These are phyloP conservation scores for Hippoglossus stenolepis DNA, from an alignment of 2,113 vertebrate species.

Conservation along the genomic window DNA sequence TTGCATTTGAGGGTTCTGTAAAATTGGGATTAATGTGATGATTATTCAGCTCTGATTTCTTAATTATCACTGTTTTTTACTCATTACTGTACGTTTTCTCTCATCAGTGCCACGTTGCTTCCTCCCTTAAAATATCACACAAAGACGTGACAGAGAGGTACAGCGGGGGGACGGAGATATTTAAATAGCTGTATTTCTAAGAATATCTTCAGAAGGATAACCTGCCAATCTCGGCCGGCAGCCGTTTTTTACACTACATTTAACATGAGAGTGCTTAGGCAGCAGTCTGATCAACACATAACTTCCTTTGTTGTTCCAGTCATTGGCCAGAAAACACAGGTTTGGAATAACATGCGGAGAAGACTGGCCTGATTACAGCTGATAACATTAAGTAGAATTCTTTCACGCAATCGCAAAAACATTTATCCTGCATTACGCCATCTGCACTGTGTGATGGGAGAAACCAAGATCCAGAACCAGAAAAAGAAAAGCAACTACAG, in stretches of 20 bases:
- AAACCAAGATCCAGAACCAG: not conserved
- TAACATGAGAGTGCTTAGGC: conserved; percentile 4
- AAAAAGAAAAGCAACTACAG: not conserved
- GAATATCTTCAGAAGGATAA: conserved; percentile 42
- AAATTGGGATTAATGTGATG: not conserved
- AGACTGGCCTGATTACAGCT: not conserved
- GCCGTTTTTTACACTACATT: conserved; percentile 22
- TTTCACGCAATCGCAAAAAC: not conserved
- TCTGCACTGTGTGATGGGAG: too few relatives aligned
- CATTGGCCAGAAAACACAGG: not conserved
- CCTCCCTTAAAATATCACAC: conserved; percentile 10
- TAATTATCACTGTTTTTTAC: not conserved
- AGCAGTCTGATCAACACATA: conserved; percentile 15
- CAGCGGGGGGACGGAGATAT: conserved; percentile 32
- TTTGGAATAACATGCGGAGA: conserved; percentile 7
- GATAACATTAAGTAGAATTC: not conserved
- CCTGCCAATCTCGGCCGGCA: not conserved
- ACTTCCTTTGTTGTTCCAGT: conserved; percentile 22
- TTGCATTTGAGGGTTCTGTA: not conserved
- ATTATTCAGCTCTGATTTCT: not conserved
- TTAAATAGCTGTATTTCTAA: conserved; percentile 64
- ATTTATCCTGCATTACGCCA: conserved; percentile 2
- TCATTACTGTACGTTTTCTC: not conserved
- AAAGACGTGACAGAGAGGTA: conserved; percentile 9
- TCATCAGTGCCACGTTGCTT: not conserved